These are phyloP conservation scores for Leptinotarsa peninsularis DNA, from an alignment of 2,888 invertebrate genomes.

Conservation along the genomic window DNA sequence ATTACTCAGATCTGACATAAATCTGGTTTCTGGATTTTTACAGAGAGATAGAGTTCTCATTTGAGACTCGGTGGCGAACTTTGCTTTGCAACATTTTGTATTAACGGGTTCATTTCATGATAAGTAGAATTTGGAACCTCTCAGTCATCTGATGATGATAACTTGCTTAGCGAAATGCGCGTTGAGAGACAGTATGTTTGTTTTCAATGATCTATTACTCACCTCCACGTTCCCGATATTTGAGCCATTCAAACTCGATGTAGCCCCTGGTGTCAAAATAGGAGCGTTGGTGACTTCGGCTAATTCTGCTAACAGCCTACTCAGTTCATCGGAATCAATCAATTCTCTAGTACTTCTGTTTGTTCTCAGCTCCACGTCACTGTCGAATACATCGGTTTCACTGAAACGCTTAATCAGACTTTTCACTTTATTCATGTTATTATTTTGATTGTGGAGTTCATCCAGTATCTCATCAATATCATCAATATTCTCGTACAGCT, in stretches of 20 bases:
- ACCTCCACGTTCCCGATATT: conserved; percentile 60
- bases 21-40: no score
- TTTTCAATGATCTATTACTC: conserved; percentile 24
- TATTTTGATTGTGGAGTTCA: conserved; percentile 57
- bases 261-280: conserved; percentile 61
- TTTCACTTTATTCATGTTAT: conserved; percentile 52
- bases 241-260: conserved; percentile 60
- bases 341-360: conserved; percentile 36
- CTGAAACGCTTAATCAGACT: conserved; percentile 61
- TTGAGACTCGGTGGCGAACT: no score
- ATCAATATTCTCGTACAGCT: conserved; percentile 55
- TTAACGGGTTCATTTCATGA: no score
- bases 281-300: conserved; percentile 65
- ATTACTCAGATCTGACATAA: no score
- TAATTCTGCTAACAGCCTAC: conserved; percentile 61
- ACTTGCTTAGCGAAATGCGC: no score
- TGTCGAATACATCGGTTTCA: conserved; percentile 47
- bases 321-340: conserved; percentile 62
- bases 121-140: no score
- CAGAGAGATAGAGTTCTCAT: no score
- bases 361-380: conserved; percentile 47
- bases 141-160: no score
- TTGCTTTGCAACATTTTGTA: no score
- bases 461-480: conserved; percentile 61
- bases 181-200: no score